A percentile compares a stretch with the other conserved stretches of the same genome.
These are phyloP conservation scores for Dimorphilus gyrociliatus DNA, from an alignment of 2,888 invertebrate species.

Conservation along the genomic window DNA sequence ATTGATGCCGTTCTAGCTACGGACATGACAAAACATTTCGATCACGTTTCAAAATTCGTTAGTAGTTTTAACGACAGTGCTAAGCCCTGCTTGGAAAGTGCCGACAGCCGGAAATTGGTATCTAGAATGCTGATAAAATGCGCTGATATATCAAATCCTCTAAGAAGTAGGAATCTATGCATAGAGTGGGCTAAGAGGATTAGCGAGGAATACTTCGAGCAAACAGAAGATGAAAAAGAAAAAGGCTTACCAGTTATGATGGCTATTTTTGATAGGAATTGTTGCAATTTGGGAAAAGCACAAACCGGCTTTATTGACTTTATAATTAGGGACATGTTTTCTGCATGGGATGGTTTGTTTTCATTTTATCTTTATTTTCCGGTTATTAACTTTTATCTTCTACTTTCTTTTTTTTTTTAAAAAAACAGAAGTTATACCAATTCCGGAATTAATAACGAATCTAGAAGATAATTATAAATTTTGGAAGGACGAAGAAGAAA, in stretches of 20 bases:
- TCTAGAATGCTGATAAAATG: conserved; percentile 94
- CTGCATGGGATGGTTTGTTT: conserved; percentile 72
- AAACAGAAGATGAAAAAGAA: conserved; percentile 90
- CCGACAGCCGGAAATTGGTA: conserved; percentile 53
- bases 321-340: conserved; percentile 91
- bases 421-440: too few relatives aligned
- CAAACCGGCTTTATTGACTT: conserved; percentile 93
- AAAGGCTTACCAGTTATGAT: conserved; percentile 79
- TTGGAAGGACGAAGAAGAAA: too few relatives aligned
- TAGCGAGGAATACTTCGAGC: conserved; percentile 82
- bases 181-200: conserved; percentile 87
- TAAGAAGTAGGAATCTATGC: conserved; percentile 54
- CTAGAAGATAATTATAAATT: too few relatives aligned
- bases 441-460: too few relatives aligned
- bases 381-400: too few relatives aligned
- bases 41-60: conserved; percentile 88
- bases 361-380: not conserved
- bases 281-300: conserved; percentile 88
- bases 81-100: too few relatives aligned
- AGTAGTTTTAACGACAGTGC: conserved; percentile 68
- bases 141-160: conserved; percentile 90
- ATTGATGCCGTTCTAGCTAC: conserved; percentile 97
- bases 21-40: conserved; percentile 96
- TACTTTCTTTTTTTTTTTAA: too few relatives aligned
- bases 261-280: conserved; percentile 87